Evolutionary conservation across 2,888 invertebrate species (phyloP), one percentile per base, ranked within the genome.

Genomic region (Ichneumoninae sp.): DNA sequence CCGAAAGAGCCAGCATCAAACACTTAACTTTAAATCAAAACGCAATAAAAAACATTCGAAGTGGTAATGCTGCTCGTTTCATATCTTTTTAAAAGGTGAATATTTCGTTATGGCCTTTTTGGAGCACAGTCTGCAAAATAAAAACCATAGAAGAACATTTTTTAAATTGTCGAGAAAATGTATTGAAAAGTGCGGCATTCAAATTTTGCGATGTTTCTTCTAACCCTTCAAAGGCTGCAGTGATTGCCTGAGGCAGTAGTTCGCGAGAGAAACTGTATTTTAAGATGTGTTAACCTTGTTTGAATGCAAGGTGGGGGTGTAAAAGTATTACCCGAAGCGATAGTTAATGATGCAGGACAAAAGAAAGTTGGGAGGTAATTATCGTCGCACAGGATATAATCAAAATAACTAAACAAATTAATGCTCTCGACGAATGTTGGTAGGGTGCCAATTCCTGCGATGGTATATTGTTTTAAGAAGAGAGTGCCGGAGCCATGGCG

Each of bases 391-490:
- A 22, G 57, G 57, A 57, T 26, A 57, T 2, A 57, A 57, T 22
- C 10, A 13, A 57, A 22, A 22, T 57, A 26, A 57, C 22, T 22
- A 57, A 57, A 57, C 19, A 57, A 57, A 57, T 22, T 22, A 22
- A 57, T 26, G 57, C 13, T 57, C 10, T 1, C 57, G 2, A 13
- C 57, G 57, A 57, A 26, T 57, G 57, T 57, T 57, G 57, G 22
- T 57, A 57, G 10, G 57, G 8, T 57, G 57, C 57, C 57, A 57
- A 57, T 57, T 57, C 22, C 10, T 22, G 57, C 57, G 26, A 57
- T 57, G 57, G 22, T 57, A 57, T 57, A 57, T 57, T 57, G 57
- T 57, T 57, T 57, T 22, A 10, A 57, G 57, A 57, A 52, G 52
- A 26, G 57, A 57, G 22, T 26, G 57, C 10, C 57, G 10, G 10